Evolutionary conservation across 2,113 vertebrate genomes (phyloP), one percentile per base, ranked within the genome.

Genomic region (Rhineura floridana): DNA sequence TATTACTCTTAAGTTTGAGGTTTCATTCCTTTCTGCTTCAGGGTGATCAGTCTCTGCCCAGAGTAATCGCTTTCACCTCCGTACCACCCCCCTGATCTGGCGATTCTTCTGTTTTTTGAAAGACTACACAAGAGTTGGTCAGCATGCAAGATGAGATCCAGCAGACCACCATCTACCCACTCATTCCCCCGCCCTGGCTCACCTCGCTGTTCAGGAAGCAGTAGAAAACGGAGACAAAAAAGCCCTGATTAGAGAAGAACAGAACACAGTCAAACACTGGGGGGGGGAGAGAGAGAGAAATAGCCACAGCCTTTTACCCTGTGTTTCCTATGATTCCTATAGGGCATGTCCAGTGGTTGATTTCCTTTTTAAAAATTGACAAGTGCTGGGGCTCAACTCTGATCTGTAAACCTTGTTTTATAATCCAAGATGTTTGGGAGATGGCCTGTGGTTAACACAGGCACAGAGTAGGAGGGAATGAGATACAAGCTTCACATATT

Each of bases 141-240:
- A 39, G 42, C 52, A 65, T 39, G 19, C 59, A 86, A 79, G 55
- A 12, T 85, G 73, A 3, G 9, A 4, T 13, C 7, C 1, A 70
- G 63, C 69, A 1, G 5, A 36, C 17, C 59, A 39, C 1, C 1
- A 0, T 72, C 33, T 28, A 2, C 42, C 59, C 3, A n/a, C 0
- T 69, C 23, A 65, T 50, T 1, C 69, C 33, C 77, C 50, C 81
- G 30, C 2, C 72, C 12, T 23, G 0, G 30, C 98, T 98, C 94
- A 99, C 98, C 98, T 98, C 98, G 0, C 98, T 98, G 95, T 98
- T 99, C 93, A 98, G 94, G 96, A 98, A 98, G 95, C 98, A 98
- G 96, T 98, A 98, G 96, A 98, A 98, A 75, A 98, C 98, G 0
- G 98, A 98, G 72, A 98, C 98, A 0, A 99, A 98, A 97, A 98